Conservation (phyloP, 2,113 vertebrate genomes). For the Ceyx melanurus region DNA sequence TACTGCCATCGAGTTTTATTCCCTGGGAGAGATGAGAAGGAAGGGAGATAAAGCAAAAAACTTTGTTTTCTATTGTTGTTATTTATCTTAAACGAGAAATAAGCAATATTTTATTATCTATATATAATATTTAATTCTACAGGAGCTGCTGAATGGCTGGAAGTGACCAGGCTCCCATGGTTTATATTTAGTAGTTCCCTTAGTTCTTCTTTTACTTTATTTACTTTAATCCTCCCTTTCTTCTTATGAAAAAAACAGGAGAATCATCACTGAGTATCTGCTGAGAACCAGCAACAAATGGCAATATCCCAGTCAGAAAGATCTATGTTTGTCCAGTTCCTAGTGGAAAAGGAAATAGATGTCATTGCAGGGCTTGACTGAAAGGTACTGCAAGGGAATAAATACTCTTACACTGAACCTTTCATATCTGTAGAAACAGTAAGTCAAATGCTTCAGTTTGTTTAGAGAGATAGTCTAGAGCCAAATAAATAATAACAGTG, state of each 20-base stretch:
- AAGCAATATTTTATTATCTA: slow-evolving; percentile 13
- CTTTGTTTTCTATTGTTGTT: slow-evolving; percentile 15
- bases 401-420: background rate
- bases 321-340: background rate
- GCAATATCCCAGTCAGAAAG: background rate
- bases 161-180: background rate
- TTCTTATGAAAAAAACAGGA: background rate
- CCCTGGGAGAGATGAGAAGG: slow-evolving; percentile 11
- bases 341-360: background rate
- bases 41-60: background rate
- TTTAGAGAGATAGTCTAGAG: background rate
- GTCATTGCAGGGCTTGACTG: background rate
- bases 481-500: background rate
- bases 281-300: background rate
- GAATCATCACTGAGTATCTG: background rate
- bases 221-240: background rate
- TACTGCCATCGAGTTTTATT: background rate
- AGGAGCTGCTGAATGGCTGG: background rate
- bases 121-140: background rate
- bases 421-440: background rate
- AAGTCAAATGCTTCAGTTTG: background rate
- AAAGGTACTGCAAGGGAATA: background rate
- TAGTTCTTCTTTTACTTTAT: background rate
- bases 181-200: background rate
- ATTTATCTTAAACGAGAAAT: slow-evolving; percentile 23